These are phyloP conservation scores for Micromussa lordhowensis DNA, from an alignment of 92 coral and sea anemone species.

Conservation along the genomic window DNA sequence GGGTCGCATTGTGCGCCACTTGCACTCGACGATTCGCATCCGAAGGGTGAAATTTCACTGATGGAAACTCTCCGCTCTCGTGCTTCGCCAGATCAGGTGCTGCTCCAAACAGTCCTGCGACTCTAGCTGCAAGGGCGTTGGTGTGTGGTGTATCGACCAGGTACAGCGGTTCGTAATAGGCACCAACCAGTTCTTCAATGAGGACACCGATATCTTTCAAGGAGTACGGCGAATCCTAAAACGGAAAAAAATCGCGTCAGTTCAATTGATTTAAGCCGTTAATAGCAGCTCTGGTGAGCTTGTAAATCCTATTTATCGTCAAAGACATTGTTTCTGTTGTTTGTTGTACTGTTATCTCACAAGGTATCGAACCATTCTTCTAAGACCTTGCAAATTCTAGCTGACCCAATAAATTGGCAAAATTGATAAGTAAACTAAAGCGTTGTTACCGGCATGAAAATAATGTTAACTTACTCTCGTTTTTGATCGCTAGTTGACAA, in stretches of 20 bases:
- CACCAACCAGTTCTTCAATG: slow-evolving; percentile 59
- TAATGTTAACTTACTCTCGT: neutral
- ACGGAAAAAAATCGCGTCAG: neutral
- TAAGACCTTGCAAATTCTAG: too few species aligned
- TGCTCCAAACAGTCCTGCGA: slow-evolving; percentile 52
- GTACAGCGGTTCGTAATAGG: slow-evolving; percentile 67
- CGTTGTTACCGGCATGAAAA: neutral
- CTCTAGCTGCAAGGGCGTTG: slow-evolving; percentile 49
- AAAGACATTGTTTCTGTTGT: too few species aligned
- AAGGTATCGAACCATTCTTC: too few species aligned
- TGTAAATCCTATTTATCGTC: too few species aligned
- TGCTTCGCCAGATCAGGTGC: slow-evolving; percentile 16
- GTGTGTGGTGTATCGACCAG: slow-evolving; percentile 47
- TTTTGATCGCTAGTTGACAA: neutral
- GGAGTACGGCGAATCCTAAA: slow-evolving; percentile 57
- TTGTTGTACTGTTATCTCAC: too few species aligned
- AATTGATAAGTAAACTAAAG: too few species aligned
- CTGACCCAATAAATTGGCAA: too few species aligned
- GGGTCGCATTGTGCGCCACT: slow-evolving; percentile 35
- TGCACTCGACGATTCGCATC: slow-evolving; percentile 1
- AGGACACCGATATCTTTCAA: slow-evolving; percentile 59
- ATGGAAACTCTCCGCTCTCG: slow-evolving; percentile 8
- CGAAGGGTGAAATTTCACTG: slow-evolving; percentile 26
- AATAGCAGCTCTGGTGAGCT: neutral
- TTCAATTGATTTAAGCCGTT: too few species aligned